Base-by-base conservation (phyloP, 2,113 vertebrate genomes). In the Xiphias gladius region DNA sequence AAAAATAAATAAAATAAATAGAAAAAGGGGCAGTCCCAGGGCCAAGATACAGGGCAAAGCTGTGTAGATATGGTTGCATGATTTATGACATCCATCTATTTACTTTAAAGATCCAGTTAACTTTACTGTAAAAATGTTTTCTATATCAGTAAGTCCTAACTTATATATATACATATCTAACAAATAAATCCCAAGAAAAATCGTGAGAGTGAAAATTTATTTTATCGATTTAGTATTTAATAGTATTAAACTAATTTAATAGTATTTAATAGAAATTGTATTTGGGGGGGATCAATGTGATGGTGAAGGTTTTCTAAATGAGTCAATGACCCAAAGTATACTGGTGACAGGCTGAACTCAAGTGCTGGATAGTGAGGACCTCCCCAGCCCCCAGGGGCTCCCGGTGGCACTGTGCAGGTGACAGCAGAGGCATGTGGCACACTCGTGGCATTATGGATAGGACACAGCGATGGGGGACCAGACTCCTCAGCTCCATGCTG, bases 371-470 rank as follows among this genome's bases (percentile, higher is more conserved):
- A 76, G 78, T n/a, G 85, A 77, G 71, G 76, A 80, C 80, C 79
- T 62, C 67, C 68, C 76, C 41, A 26, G 80, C 84, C 85, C 88
- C 86, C 82, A 62, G 84, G 91, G 91, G 86, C 72, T 72, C 71
- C 74, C 37, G 10, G 76, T 91, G 88, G 88, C 86, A 89, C 81
- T 30, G 83, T 83, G 86, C 85, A 87, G 91, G 89, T 91, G 92
- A 94, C 90, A 92, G 93, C 84, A 61, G 89, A 92, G 82, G 87
- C 92, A 93, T 92, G 93, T 94, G 92, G 93, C 90, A 90, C 85
- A 82, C 73, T 89, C 82, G 22, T 88, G 90, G 82, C 83, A 83
- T 94, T 95, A 94, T 93, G 92, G 91, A 94, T 94, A 87, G 90
- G 90, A 89, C 89, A 82, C 82, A 81, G 86, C 72, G 69, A 90